Base-by-base conservation (phyloP, 2,113 vertebrate species). In the Struthio camelus region DNA sequence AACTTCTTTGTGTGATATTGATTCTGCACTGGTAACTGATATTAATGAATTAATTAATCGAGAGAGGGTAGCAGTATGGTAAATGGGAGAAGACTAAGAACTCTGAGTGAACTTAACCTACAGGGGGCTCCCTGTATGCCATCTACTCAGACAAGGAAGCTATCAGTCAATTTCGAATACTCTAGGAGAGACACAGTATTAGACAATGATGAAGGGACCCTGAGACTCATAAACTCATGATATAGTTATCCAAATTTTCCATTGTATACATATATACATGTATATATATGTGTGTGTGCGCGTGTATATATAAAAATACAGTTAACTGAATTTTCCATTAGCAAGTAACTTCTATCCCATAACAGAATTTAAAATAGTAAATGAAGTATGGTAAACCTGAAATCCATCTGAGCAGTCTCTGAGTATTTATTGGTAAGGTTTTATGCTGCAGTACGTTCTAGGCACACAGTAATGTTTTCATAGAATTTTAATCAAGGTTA, bases 401-500 rank as follows among this genome's bases (percentile, higher is more conserved):
- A 90, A 80, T 66, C 17, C 16, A 42, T 50, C 67, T 88, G 5
- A 84, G 58, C 14, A 88, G n/a, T 50, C 9, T 51, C 34, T 44
- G 79, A 34, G 34, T 27, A 50, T 71, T 48, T 91, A 78, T 65
- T 93, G 87, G 23, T 36, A 86, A 93, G 32, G 7, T 58, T 24
- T 28, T 72, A 11, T 64, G 36, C 25, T 86, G 18, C 30, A 73
- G 32, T 38, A 36, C 20, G 17, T 48, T n/a, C 73, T 90, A 76
- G 27, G 32, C 78, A 70, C 23, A 59, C 5, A 44, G 20, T 46
- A 34, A 70, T 25, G 9, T 93, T 94, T 77, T 84, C 4, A 11
- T 72, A 48, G 42, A 87, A 90, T 92, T 78, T 93, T 75, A 32
- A 80, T 85, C 50, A 95, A 93, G 54, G 51, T 89, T 96, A 92